Conservation (phyloP, 1,140 invertebrate species). For the Helicoverpa zea region DNA sequence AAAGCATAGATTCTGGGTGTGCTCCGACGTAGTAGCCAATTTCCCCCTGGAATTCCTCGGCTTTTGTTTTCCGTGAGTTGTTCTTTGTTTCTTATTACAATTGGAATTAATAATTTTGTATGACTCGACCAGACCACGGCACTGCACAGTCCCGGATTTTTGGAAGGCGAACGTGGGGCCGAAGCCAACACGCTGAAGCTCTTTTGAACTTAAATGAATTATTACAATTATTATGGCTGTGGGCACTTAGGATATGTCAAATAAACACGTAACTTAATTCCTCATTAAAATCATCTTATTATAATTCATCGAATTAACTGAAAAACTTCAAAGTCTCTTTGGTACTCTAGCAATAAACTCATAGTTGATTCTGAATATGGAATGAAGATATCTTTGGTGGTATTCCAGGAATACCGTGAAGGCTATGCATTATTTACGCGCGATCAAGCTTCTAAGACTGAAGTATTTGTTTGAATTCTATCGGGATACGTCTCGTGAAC, state of each 20-base stretch:
- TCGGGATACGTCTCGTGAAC: slow-evolving; percentile 70
- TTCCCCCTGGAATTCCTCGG: slow-evolving; percentile 73
- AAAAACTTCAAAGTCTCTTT: neutral
- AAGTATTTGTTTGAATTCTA: slow-evolving; percentile 82
- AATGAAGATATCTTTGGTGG: neutral
- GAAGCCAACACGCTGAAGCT: no score
- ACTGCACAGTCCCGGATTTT: no score
- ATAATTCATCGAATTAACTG: neutral
- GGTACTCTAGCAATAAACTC: no score
- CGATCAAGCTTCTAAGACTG: slow-evolving; percentile 76
- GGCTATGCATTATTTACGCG: slow-evolving; percentile 75
- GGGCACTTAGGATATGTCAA: no score
- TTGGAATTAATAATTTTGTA: neutral
- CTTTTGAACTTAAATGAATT: no score
- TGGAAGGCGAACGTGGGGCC: no score
- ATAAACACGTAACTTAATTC: no score
- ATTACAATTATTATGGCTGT: neutral
- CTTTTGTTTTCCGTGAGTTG: slow-evolving; percentile 74
- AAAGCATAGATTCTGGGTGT: slow-evolving; percentile 73
- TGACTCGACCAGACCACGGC: no score
- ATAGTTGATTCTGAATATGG: no score
- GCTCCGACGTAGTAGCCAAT: slow-evolving; percentile 71
- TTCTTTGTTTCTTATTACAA: slow-evolving; percentile 46
- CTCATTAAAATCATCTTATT: neutral
- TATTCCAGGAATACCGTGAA: slow-evolving; percentile 59